Evolutionary conservation across 2,888 invertebrate genomes (phyloP).

Genomic region (Euplagia quadripunctaria): DNA sequence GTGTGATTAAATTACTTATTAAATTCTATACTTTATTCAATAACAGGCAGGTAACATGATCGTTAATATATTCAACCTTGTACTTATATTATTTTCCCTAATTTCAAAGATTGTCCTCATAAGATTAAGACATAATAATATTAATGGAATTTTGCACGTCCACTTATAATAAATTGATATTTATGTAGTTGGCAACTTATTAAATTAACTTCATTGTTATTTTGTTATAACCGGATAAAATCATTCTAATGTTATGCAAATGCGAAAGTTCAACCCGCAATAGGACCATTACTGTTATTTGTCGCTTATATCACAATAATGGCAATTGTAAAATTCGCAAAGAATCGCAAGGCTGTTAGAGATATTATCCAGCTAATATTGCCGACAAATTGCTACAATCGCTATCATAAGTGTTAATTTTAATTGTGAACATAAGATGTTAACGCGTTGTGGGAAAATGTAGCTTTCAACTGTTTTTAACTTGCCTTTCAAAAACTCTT

Average conservation of each 20-base stretch:
- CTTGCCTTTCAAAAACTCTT: no score
- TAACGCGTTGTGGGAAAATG: background rate
- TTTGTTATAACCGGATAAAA: background rate
- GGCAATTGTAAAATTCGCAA: constrained; percentile 45
- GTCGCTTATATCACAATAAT: constrained; percentile 18
- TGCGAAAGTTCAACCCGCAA: background rate
- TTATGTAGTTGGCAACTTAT: background rate
- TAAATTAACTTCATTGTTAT: background rate
- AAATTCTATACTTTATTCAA: no score
- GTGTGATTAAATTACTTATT: no score
- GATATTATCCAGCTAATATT: constrained; percentile 57
- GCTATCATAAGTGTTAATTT: constrained; percentile 36
- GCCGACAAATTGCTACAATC: constrained; percentile 63
- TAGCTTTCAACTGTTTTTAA: background rate
- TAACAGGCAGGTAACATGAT: background rate
- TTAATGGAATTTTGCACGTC: constrained; percentile 6
- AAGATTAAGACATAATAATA: constrained; percentile 34
- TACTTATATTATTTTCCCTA: constrained; percentile 42
- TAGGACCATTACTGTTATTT: constrained; percentile 6
- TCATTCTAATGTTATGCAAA: constrained; percentile 7
- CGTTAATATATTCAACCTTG: constrained; percentile 48
- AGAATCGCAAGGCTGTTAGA: constrained; percentile 54
- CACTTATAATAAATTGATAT: background rate
- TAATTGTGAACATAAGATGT: constrained; percentile 11
- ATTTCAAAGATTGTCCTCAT: constrained; percentile 43